These are phyloP conservation scores for Cyrtonyx montezumae DNA, from an alignment of 2,113 vertebrate species.

Conservation along the genomic window DNA sequence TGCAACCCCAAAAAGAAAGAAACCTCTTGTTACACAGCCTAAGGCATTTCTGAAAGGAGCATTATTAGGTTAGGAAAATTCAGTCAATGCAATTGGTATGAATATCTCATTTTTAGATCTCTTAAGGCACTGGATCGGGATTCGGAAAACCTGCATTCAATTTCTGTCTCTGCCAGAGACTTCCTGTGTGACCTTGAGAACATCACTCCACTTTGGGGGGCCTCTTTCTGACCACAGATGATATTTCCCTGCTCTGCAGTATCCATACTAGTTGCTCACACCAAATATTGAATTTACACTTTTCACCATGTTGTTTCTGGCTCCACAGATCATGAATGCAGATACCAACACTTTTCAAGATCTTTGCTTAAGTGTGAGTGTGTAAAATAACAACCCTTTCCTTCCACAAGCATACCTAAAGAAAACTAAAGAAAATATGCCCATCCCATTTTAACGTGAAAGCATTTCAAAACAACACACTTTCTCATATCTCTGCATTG, in stretches of 20 bases:
- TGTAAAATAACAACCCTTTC: not conserved
- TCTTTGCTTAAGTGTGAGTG: not conserved
- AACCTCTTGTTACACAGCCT: not conserved
- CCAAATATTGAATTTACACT: not conserved
- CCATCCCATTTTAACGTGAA: not conserved
- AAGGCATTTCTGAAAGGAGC: not conserved
- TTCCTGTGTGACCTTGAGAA: not conserved
- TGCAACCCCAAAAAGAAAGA: not conserved
- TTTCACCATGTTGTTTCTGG: not conserved
- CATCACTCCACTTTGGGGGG: not conserved
- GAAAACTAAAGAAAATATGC: too few species aligned
- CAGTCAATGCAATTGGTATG: not conserved
- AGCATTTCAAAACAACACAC: not conserved
- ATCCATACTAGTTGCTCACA: not conserved
- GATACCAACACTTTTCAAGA: not conserved
- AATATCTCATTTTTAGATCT: slow-evolving; percentile 21
- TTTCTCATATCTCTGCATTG: not conserved
- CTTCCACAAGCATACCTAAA: not conserved
- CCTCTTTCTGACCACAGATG: accelerated
- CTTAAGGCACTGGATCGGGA: not conserved
- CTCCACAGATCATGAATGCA: accelerated
- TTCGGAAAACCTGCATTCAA: not conserved
- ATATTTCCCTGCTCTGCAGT: not conserved
- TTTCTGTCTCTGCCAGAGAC: not conserved
- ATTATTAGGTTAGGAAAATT: slow-evolving; percentile 18